Evolutionary conservation across 2,888 invertebrate genomes (phyloP).

Genomic region (Drosophila ustulata): DNA sequence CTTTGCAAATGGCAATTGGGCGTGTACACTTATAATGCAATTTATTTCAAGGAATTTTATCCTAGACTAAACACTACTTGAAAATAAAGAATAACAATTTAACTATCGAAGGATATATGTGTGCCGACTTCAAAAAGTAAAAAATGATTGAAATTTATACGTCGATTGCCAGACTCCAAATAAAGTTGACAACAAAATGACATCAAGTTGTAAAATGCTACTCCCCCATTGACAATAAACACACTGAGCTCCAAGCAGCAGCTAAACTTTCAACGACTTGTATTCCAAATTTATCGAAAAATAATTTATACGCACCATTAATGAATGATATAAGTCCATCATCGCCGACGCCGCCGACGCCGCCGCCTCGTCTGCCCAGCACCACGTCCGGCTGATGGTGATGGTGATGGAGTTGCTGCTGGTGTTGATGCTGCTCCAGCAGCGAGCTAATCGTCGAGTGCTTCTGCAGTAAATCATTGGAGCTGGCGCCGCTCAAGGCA

Average conservation of each 20-base stretch:
- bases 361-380: slow-evolving; percentile 72
- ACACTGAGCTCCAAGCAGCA: slow-evolving; percentile 3
- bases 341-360: slow-evolving; percentile 57
- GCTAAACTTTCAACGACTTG: not conserved
- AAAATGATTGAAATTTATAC: slow-evolving; percentile 62
- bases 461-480: slow-evolving; percentile 85
- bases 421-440: slow-evolving; percentile 82
- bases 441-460: slow-evolving; percentile 87
- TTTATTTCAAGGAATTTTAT: slow-evolving; percentile 50
- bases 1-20: slow-evolving; percentile 42
- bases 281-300: not conserved
- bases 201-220: slow-evolving; percentile 18
- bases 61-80: slow-evolving; percentile 51
- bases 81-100: slow-evolving; percentile 58
- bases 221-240: slow-evolving; percentile 33
- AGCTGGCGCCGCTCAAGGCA: slow-evolving; percentile 76
- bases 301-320: slow-evolving; percentile 73
- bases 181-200: slow-evolving; percentile 48
- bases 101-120: slow-evolving; percentile 59
- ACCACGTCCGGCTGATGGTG: slow-evolving; percentile 72
- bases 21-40: slow-evolving; percentile 55
- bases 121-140: slow-evolving; percentile 78
- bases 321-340: slow-evolving; percentile 79
- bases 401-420: slow-evolving; percentile 76
- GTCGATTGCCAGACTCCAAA: slow-evolving; percentile 37